A percentile compares a stretch with the other conserved stretches of the same genome.
These are phyloP conservation scores for Haliclona indistincta DNA, from an alignment of 37 sponge, comb jelly and placozoan species.

Conservation along the genomic window DNA sequence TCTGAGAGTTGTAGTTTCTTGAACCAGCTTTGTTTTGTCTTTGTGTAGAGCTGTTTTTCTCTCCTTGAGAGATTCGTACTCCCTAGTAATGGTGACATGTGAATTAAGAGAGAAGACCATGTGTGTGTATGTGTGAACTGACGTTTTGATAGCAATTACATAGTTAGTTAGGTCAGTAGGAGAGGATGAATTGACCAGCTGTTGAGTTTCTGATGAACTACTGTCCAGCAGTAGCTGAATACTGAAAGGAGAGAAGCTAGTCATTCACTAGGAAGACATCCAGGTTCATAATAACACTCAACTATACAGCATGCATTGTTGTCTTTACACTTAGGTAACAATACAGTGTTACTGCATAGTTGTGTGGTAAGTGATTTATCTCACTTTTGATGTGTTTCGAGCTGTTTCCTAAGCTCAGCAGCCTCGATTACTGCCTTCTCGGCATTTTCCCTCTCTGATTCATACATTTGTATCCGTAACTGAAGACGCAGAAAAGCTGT, in stretches of 20 bases:
- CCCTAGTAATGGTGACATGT: not conserved
- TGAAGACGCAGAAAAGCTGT: too few species aligned
- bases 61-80: slow-evolving; percentile 27
- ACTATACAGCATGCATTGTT: too few species aligned
- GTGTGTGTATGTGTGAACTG: not conserved
- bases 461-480: too few species aligned
- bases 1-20: not conserved
- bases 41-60: slow-evolving; percentile 12
- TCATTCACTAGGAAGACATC: too few species aligned
- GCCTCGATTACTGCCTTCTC: slow-evolving; percentile 29
- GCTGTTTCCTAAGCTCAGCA: slow-evolving; percentile 18
- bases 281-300: too few species aligned
- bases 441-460: too few species aligned
- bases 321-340: not conserved
- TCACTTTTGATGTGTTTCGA: too few species aligned
- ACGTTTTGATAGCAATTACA: slow-evolving; percentile 23
- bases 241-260: not conserved
- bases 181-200: slow-evolving; percentile 1
- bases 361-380: too few species aligned
- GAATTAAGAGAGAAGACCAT: not conserved
- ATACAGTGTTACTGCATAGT: too few species aligned
- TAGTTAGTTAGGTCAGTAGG: not conserved
- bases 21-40: slow-evolving; percentile 6
- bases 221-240: not conserved
- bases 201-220: not conserved